Percentiles rank a stretch among this genome's conserved stretches.
These are phyloP conservation scores for Edolisoma coerulescens DNA, from an alignment of 2,113 vertebrate species.

Conservation along the genomic window DNA sequence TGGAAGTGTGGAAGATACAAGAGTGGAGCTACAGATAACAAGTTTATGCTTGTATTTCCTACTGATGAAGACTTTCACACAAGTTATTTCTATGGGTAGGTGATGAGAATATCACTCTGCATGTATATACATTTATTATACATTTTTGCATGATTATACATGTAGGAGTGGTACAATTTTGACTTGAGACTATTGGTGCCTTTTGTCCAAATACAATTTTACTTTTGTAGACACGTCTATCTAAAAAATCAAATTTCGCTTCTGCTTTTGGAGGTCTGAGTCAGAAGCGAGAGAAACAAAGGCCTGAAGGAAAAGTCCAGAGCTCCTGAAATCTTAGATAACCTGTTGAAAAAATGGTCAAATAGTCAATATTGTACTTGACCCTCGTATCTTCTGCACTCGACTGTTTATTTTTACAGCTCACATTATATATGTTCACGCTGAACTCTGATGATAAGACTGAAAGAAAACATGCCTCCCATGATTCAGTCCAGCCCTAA, in stretches of 20 bases:
- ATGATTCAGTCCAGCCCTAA: background rate
- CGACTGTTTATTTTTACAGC: conserved; percentile 48
- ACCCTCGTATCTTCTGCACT: conserved; percentile 79
- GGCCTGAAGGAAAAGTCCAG: background rate
- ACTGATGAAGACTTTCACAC: conserved; percentile 85
- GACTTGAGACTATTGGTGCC: conserved; percentile 71
- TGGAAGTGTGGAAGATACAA: conserved; percentile 85
- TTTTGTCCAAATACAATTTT: conserved; percentile 10
- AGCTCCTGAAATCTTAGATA: conserved; percentile 50
- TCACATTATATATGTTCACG: conserved; percentile 56
- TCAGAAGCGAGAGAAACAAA: conserved; percentile 15
- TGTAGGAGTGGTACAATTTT: conserved; percentile 83
- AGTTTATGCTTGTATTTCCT: conserved; percentile 81
- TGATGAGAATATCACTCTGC: conserved; percentile 80
- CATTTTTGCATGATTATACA: conserved; percentile 80
- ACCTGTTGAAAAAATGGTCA: conserved; percentile 49
- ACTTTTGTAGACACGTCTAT: background rate
- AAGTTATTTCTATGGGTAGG: conserved; percentile 83
- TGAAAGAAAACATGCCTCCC: conserved; percentile 20
- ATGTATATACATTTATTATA: conserved; percentile 76
- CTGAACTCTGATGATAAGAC: conserved; percentile 70
- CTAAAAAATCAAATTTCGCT: background rate
- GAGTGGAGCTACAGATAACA: conserved; percentile 83
- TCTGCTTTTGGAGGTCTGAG: background rate
- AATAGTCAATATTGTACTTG: conserved; percentile 85